A percentile compares a stretch with the other conserved stretches of the same genome.
These are phyloP conservation scores for Urocyon cinereoargenteus DNA, from an alignment of 2,797 vertebrate genomes.

Conservation along the genomic window DNA sequence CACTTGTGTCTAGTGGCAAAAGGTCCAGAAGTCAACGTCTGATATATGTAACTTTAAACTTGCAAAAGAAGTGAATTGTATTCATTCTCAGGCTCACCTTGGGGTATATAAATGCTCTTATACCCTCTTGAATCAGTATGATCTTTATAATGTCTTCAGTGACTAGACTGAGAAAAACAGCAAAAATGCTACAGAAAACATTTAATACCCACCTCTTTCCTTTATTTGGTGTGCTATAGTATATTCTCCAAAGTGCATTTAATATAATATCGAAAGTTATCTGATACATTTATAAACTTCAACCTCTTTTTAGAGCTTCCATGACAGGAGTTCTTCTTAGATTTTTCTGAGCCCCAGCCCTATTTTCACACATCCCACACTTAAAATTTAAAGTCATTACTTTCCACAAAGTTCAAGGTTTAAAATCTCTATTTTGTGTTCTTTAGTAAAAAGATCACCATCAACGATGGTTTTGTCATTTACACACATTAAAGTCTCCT, in stretches of 20 bases:
- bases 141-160: slow-evolving; percentile 62
- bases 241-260: slow-evolving; percentile 8
- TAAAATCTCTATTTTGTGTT: background rate
- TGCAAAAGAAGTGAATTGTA: slow-evolving; percentile 72
- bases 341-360: background rate
- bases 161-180: slow-evolving; percentile 27
- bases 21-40: slow-evolving; percentile 71
- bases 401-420: slow-evolving; percentile 40
- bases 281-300: background rate
- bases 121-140: slow-evolving; percentile 31
- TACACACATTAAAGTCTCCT: background rate
- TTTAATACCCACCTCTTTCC: slow-evolving; percentile 1
- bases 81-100: slow-evolving; percentile 72
- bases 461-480: slow-evolving; percentile 5
- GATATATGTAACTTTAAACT: slow-evolving; percentile 76
- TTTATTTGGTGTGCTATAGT: background rate
- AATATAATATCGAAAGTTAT: slow-evolving; percentile 1
- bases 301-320: background rate
- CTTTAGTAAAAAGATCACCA: slow-evolving; percentile 5
- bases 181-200: slow-evolving; percentile 56
- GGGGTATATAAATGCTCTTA: slow-evolving; percentile 53
- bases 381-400: slow-evolving; percentile 33
- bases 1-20: slow-evolving; percentile 74
- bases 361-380: background rate
- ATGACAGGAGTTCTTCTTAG: background rate